Percentiles rank a stretch among this genome's conserved stretches.
Conservation (phyloP, 1,140 invertebrate genomes). For the Pogonognathellus flavescens region DNA sequence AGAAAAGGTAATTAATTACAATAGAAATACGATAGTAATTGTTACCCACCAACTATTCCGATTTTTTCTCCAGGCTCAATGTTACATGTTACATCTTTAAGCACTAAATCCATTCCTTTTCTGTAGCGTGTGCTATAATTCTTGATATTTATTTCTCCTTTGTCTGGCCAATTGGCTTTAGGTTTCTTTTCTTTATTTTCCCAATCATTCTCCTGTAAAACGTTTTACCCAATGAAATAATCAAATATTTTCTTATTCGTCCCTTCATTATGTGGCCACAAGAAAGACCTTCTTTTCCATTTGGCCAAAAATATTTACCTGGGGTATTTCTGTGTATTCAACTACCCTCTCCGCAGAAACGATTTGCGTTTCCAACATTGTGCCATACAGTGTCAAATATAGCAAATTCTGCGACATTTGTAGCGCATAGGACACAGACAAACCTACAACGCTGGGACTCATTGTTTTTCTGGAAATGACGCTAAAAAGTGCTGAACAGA, state of each 20-base stretch:
- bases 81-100: constrained; percentile 71
- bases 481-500: constrained; percentile 89
- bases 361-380: constrained; percentile 97
- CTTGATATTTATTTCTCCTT: constrained; percentile 72
- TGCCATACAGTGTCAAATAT: constrained; percentile 96
- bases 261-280: no score
- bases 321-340: constrained; percentile 89
- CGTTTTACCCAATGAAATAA: no score
- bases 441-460: constrained; percentile 79
- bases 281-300: no score
- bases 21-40: no score
- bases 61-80: constrained; percentile 73
- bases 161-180: constrained; percentile 65
- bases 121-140: constrained; percentile 73
- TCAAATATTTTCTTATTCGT: no score
- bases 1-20: no score
- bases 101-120: constrained; percentile 73
- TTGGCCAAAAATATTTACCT: constrained; percentile 69
- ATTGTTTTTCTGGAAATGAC: constrained; percentile 79
- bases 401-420: constrained; percentile 91
- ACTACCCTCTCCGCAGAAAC: constrained; percentile 98
- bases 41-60: background rate
- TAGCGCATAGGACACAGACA: constrained; percentile 74
- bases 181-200: constrained; percentile 53
- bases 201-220: constrained; percentile 63